A percentile compares a stretch with the other conserved stretches of the same genome.
Conservation (phyloP, 92 coral and sea anemone genomes). For the Porites lobata region DNA sequence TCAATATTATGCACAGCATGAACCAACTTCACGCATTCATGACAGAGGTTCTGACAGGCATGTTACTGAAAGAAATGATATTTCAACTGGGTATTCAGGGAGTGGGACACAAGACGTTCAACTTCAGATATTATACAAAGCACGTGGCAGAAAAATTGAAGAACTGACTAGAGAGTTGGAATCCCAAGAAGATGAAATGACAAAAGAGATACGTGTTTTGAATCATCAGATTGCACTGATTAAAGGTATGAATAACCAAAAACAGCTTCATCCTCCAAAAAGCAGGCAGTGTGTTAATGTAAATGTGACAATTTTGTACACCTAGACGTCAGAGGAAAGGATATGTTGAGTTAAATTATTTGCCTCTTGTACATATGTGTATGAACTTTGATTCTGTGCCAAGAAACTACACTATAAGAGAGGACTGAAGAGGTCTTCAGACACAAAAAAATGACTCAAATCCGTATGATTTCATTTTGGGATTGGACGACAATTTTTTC, state of each 20-base stretch:
- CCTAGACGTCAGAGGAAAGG: no score
- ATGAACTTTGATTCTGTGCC: no score
- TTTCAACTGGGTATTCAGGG: constrained; percentile 3
- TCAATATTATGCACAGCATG: constrained; percentile 58
- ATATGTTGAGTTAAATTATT: no score
- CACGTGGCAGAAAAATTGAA: constrained; percentile 94
- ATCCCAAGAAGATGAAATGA: constrained; percentile 91
- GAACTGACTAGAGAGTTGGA: constrained; percentile 82
- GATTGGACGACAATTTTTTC: no score
- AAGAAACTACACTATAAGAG: no score
- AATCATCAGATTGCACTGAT: constrained; percentile 88
- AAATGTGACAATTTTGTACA: no score
- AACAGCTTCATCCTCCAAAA: no score
- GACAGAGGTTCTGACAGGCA: constrained; percentile 14
- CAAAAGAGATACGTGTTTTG: constrained; percentile 88
- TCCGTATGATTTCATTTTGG: no score
- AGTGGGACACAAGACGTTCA: constrained; percentile 63
- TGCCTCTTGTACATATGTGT: no score
- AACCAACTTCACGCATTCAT: background rate
- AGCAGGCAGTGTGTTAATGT: background rate
- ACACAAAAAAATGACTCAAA: no score
- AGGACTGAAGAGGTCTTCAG: no score
- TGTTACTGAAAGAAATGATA: constrained; percentile 18
- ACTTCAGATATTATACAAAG: constrained; percentile 92
- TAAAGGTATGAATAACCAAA: constrained; percentile 71